Conservation (phyloP, 1,140 invertebrate genomes). For the Berghia stephanieae region DNA sequence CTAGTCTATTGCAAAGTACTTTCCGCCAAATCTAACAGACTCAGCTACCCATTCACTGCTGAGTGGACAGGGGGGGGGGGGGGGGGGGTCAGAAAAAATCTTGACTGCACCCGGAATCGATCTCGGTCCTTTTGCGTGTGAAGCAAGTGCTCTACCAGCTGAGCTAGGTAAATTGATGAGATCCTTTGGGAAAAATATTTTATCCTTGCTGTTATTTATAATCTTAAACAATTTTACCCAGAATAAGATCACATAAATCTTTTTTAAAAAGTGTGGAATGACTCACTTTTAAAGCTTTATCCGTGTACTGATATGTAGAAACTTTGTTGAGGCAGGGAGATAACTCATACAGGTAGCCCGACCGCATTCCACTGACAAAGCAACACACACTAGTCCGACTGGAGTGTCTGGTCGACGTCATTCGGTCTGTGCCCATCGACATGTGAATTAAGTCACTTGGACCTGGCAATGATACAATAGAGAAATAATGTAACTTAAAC, state of each 20-base stretch:
- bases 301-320: slow-evolving; percentile 45
- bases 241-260: neutral
- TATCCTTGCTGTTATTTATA: neutral
- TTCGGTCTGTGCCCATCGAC: slow-evolving; percentile 27
- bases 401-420: slow-evolving; percentile 29
- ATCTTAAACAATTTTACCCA: neutral
- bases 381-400: slow-evolving; percentile 39
- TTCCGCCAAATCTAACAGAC: too few species aligned
- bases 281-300: slow-evolving; percentile 40
- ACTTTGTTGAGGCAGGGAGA: slow-evolving; percentile 25
- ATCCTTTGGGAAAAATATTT: neutral
- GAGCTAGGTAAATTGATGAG: too few species aligned
- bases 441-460: neutral
- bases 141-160: too few species aligned
- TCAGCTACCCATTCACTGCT: too few species aligned
- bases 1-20: too few species aligned
- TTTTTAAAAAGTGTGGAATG: neutral
- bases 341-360: slow-evolving; percentile 44
- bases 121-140: too few species aligned
- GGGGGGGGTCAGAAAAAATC: too few species aligned
- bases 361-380: slow-evolving; percentile 40
- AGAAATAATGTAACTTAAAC: neutral
- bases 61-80: too few species aligned
- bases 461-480: neutral
- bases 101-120: too few species aligned